These are phyloP conservation scores for Drosophila lacicola DNA, from an alignment of 2,888 invertebrate genomes.

Conservation along the genomic window DNA sequence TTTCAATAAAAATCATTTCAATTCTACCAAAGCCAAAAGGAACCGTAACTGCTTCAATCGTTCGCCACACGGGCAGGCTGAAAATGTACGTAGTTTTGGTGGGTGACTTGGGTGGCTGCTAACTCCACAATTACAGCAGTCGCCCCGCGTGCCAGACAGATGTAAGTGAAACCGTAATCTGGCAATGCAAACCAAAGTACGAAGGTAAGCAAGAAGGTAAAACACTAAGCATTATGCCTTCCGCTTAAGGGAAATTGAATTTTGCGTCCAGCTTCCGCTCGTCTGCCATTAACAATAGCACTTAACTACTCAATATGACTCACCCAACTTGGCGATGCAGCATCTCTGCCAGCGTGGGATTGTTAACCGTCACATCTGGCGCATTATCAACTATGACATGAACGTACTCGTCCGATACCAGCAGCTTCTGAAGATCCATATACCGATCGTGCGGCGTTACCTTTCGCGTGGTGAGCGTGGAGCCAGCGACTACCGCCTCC, in stretches of 20 bases:
- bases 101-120: not conserved
- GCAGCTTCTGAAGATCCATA: conserved; percentile 76
- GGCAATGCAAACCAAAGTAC: conserved; percentile 20
- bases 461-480: conserved; percentile 76
- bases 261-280: conserved; percentile 55
- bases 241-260: conserved; percentile 78
- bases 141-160: conserved; percentile 42
- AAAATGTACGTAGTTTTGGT: conserved; percentile 29
- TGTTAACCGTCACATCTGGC: conserved; percentile 87
- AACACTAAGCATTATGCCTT: conserved; percentile 72
- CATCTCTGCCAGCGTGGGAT: conserved; percentile 90
- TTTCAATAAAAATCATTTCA: conserved; percentile 82
- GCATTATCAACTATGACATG: conserved; percentile 85
- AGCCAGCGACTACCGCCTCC: conserved; percentile 66
- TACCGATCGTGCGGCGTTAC: conserved; percentile 83
- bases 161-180: conserved; percentile 44
- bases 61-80: conserved; percentile 11
- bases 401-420: conserved; percentile 70
- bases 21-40: conserved; percentile 71
- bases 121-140: conserved; percentile 31
- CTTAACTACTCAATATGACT: conserved; percentile 65
- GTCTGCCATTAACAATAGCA: conserved; percentile 39
- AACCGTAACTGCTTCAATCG: conserved; percentile 50
- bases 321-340: conserved; percentile 86
- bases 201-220: conserved; percentile 37